These are phyloP conservation scores for Saccostrea glomerata DNA, from an alignment of 1,140 invertebrate species.

Conservation along the genomic window DNA sequence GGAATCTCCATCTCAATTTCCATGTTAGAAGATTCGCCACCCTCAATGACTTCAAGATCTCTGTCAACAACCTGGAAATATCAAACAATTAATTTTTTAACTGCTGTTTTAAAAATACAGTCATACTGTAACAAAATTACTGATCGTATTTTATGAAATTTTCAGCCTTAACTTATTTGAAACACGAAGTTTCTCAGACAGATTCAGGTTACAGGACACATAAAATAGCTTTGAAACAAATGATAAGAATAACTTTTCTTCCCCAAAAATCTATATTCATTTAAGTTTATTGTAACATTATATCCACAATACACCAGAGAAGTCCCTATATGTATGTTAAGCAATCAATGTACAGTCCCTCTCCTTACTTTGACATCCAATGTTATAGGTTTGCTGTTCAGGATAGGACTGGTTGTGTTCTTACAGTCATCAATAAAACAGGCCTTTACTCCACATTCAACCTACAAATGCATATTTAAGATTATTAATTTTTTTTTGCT, in stretches of 20 bases:
- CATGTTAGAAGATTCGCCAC: slow-evolving; percentile 34
- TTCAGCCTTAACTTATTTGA: too few species aligned
- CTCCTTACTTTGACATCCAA: slow-evolving; percentile 60
- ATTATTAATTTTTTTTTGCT: too few species aligned
- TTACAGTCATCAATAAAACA: slow-evolving; percentile 63
- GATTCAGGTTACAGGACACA: too few species aligned
- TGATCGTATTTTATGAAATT: too few species aligned
- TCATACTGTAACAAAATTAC: too few species aligned
- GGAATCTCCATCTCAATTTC: slow-evolving; percentile 39
- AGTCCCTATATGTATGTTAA: too few species aligned
- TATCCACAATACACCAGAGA: too few species aligned
- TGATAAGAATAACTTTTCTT: too few species aligned
- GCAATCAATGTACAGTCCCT: neutral
- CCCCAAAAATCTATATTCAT: too few species aligned
- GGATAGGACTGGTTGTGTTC: slow-evolving; percentile 59
- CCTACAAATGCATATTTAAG: slow-evolving; percentile 51
- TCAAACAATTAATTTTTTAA: neutral
- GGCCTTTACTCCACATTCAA: slow-evolving; percentile 62
- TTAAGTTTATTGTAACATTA: too few species aligned
- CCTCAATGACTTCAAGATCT: slow-evolving; percentile 26
- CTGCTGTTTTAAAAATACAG: neutral
- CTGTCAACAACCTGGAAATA: slow-evolving; percentile 22
- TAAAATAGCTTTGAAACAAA: too few species aligned
- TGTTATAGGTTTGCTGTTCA: slow-evolving; percentile 60
- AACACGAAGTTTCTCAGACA: too few species aligned